These are phyloP conservation scores for Nibea coibor DNA, from an alignment of 2,113 vertebrate genomes.

Conservation along the genomic window DNA sequence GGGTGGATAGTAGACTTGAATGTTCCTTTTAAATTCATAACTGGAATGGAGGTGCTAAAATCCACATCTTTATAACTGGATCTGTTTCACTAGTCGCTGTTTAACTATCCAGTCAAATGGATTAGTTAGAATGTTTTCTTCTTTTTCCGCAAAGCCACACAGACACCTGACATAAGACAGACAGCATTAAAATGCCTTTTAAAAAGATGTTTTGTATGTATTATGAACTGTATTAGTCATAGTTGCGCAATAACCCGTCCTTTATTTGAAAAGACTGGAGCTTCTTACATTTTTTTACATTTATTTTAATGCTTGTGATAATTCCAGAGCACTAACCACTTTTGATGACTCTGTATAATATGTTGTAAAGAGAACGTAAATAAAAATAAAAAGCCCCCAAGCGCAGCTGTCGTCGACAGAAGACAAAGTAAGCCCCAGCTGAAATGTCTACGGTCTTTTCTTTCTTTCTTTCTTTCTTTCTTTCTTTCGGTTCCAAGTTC, in stretches of 20 bases:
- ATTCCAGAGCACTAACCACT: slow-evolving; percentile 64
- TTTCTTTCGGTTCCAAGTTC: slow-evolving; percentile 2
- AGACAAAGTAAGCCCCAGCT: slow-evolving; percentile 76
- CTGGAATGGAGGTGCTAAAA: slow-evolving; percentile 72
- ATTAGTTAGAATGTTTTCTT: slow-evolving; percentile 62
- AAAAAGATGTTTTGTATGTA: slow-evolving; percentile 72
- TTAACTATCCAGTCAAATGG: slow-evolving; percentile 63
- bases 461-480: not conserved
- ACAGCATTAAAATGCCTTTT: slow-evolving; percentile 72
- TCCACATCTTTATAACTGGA: slow-evolving; percentile 57
- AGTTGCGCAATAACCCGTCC: slow-evolving; percentile 68
- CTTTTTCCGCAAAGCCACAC: slow-evolving; percentile 73
- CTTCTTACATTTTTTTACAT: slow-evolving; percentile 72
- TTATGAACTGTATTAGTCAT: slow-evolving; percentile 66
- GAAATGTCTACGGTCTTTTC: slow-evolving; percentile 33
- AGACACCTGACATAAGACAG: slow-evolving; percentile 73
- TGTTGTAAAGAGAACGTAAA: slow-evolving; percentile 83
- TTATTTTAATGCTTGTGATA: slow-evolving; percentile 79
- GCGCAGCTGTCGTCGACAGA: slow-evolving; percentile 69
- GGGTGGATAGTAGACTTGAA: slow-evolving; percentile 71
- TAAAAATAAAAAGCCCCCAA: slow-evolving; percentile 71
- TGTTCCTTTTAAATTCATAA: slow-evolving; percentile 71
- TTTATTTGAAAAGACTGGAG: slow-evolving; percentile 75
- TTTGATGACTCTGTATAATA: slow-evolving; percentile 77
- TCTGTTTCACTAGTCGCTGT: slow-evolving; percentile 67